Evolutionary conservation across 2,888 invertebrate species (phyloP).

Genomic region (Ischnura elegans): DNA sequence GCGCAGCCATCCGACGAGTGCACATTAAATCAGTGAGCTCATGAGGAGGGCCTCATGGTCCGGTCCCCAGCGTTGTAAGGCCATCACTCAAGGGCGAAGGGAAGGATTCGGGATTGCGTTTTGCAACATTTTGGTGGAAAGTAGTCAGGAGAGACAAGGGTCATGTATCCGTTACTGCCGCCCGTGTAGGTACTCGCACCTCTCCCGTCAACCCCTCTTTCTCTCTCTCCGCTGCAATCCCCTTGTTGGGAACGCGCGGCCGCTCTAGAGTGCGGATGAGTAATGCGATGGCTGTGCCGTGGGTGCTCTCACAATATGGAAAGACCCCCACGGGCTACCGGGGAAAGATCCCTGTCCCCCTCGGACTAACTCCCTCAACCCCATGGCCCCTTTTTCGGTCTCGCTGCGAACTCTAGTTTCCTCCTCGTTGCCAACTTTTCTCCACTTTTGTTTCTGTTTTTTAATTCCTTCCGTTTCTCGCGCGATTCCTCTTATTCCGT

Average conservation of each 20-base stretch:
- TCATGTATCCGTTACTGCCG: neutral
- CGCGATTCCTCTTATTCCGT: neutral
- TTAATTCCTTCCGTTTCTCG: neutral
- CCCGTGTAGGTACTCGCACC: neutral
- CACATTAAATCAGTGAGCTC: neutral
- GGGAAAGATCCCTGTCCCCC: neutral
- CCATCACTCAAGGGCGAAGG: neutral
- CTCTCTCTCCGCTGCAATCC: neutral
- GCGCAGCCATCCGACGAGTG: neutral
- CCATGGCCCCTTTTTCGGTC: neutral
- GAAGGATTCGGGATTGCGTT: slow-evolving; percentile 1
- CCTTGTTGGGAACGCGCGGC: slow-evolving; percentile 27
- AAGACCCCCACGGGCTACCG: neutral
- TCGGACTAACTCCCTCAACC: neutral
- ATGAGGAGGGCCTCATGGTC: neutral
- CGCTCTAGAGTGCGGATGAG: slow-evolving; percentile 3
- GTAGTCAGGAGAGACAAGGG: neutral
- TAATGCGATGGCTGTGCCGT: slow-evolving; percentile 51
- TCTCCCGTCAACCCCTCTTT: neutral
- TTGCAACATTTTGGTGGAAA: slow-evolving; percentile 2
- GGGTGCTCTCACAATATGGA: slow-evolving; percentile 41
- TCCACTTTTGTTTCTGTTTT: neutral
- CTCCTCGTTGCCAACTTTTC: neutral
- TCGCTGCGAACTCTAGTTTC: neutral
- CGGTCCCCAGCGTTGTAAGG: neutral